These are phyloP conservation scores for Acanthiza pusilla DNA, from an alignment of 2,797 vertebrate genomes.

Conservation along the genomic window DNA sequence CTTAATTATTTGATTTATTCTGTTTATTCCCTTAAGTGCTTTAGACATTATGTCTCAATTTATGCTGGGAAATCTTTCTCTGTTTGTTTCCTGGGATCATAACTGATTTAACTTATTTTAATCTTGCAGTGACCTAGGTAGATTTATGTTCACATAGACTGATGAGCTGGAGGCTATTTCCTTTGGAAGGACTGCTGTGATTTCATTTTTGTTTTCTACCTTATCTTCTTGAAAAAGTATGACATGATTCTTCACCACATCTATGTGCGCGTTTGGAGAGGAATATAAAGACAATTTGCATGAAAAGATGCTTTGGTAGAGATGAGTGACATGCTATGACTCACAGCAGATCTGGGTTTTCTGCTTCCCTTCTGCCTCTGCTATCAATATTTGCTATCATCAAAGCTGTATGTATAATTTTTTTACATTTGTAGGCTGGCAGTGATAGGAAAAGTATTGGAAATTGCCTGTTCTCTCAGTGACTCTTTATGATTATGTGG, in stretches of 20 bases:
- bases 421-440: slow-evolving; percentile 75
- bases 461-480: slow-evolving; percentile 91
- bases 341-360: not conserved
- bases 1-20: not conserved
- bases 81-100: not conserved
- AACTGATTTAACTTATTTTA: not conserved
- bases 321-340: not conserved
- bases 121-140: not conserved
- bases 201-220: not conserved
- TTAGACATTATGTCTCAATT: not conserved
- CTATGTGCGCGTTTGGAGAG: not conserved
- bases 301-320: not conserved
- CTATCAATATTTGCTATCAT: not conserved
- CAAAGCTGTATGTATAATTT: not conserved
- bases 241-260: not conserved
- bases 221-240: not conserved
- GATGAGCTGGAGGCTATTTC: not conserved
- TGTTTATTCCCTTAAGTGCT: not conserved
- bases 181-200: not conserved
- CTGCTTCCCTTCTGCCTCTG: not conserved
- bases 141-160: not conserved
- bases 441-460: slow-evolving; percentile 87
- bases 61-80: not conserved
- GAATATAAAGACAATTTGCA: not conserved
- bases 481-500: slow-evolving; percentile 90